These are phyloP conservation scores for Eristalis pertinax DNA, from an alignment of 2,888 invertebrate species.

Conservation along the genomic window DNA sequence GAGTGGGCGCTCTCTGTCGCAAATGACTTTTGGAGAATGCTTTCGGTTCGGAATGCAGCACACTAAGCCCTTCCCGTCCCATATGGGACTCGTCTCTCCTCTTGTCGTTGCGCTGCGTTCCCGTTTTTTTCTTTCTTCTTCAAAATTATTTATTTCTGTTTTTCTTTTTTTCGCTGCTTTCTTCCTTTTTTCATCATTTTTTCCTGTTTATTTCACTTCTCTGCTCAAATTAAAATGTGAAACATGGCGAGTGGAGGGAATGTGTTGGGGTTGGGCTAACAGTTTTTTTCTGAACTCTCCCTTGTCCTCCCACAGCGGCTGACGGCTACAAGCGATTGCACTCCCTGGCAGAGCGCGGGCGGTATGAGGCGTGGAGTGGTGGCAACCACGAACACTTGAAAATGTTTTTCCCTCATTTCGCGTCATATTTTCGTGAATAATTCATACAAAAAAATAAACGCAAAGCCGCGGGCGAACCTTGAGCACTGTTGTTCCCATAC, in stretches of 20 bases:
- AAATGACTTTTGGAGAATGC: slow-evolving; percentile 70
- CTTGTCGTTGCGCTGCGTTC: slow-evolving; percentile 25
- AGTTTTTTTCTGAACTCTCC: slow-evolving; percentile 21
- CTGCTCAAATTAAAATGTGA: slow-evolving; percentile 71
- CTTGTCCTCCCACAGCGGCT: neutral
- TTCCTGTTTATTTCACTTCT: slow-evolving; percentile 65
- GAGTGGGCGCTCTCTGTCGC: slow-evolving; percentile 48
- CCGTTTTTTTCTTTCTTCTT: neutral
- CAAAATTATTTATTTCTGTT: slow-evolving; percentile 1
- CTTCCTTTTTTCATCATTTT: slow-evolving; percentile 41
- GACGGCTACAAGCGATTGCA: slow-evolving; percentile 55
- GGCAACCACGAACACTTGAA: slow-evolving; percentile 69
- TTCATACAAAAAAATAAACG: slow-evolving; percentile 63
- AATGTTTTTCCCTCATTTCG: slow-evolving; percentile 71
- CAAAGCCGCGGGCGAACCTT: slow-evolving; percentile 66
- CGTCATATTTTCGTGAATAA: slow-evolving; percentile 72
- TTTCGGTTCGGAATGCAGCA: slow-evolving; percentile 33
- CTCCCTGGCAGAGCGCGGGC: slow-evolving; percentile 3
- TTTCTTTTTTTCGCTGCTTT: slow-evolving; percentile 11
- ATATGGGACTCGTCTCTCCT: slow-evolving; percentile 45
- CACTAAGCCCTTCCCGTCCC: slow-evolving; percentile 14
- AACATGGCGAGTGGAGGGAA: slow-evolving; percentile 47
- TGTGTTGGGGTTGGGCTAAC: slow-evolving; percentile 43
- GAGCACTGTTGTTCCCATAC: slow-evolving; percentile 65
- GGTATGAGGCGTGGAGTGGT: slow-evolving; percentile 25